Percentiles rank a stretch among this genome's conserved stretches.
phyloP scores from a whole-genome alignment of 1,140 invertebrate species.

The Manduca sexta region DNA sequence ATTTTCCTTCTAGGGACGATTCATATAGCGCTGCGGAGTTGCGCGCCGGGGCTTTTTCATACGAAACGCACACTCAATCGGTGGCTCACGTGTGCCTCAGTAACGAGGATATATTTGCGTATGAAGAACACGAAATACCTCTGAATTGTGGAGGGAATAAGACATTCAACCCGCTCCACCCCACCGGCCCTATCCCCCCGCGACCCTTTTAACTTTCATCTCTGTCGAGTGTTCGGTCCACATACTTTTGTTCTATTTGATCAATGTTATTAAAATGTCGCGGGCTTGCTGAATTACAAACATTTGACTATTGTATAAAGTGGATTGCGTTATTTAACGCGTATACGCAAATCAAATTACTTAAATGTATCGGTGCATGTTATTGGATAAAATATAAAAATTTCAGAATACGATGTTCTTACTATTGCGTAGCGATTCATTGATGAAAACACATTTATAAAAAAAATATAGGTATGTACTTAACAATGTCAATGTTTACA shows the following conservation, averaged over 20 bases:
- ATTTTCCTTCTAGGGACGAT: slow-evolving; percentile 39
- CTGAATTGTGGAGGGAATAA: slow-evolving; percentile 72
- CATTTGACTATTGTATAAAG: slow-evolving; percentile 54
- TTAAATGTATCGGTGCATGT: not conserved
- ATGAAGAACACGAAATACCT: slow-evolving; percentile 74
- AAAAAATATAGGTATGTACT: no score
- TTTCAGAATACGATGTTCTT: no score
- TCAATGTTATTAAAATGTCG: slow-evolving; percentile 73
- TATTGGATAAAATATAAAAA: no score
- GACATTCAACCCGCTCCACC: slow-evolving; percentile 66
- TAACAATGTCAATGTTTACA: no score
- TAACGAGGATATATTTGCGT: slow-evolving; percentile 74
- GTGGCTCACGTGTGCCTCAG: slow-evolving; percentile 61
- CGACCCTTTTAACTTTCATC: slow-evolving; percentile 74
- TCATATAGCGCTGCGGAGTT: slow-evolving; percentile 23
- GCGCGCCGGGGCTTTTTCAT: slow-evolving; percentile 33
- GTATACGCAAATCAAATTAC: not conserved
- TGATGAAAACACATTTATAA: no score
- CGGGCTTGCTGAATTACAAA: slow-evolving; percentile 62
- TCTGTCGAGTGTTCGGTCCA: slow-evolving; percentile 71
- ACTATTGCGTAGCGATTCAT: no score
- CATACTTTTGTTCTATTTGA: slow-evolving; percentile 74
- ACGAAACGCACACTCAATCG: slow-evolving; percentile 57
- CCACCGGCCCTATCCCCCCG: slow-evolving; percentile 34
- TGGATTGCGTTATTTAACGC: not conserved